These are phyloP conservation scores for Clarias laeviceps DNA, from an alignment of 2,797 vertebrate genomes.

Conservation along the genomic window DNA sequence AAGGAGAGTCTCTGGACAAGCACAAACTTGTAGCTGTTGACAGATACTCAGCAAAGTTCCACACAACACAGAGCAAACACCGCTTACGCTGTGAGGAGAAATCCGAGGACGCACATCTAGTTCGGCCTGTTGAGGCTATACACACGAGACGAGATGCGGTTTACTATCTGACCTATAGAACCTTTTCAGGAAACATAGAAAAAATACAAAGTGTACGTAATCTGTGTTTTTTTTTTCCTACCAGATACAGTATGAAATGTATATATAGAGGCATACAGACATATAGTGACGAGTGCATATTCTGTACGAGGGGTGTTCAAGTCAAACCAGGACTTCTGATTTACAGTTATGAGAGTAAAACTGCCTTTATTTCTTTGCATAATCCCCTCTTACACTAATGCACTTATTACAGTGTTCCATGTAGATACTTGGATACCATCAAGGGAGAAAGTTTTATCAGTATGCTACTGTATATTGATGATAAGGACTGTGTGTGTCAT, in stretches of 20 bases:
- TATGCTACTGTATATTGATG: too few relatives aligned
- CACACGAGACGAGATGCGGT: too few relatives aligned
- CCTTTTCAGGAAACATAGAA: neutral
- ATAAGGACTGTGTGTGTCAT: too few relatives aligned
- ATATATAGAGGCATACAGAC: neutral
- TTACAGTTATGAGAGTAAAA: too few relatives aligned
- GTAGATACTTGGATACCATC: too few relatives aligned
- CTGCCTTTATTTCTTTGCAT: too few relatives aligned
- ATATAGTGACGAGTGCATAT: neutral
- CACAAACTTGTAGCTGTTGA: constrained; percentile 33
- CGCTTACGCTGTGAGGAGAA: neutral
- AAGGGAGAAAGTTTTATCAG: too few relatives aligned
- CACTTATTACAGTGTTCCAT: too few relatives aligned
- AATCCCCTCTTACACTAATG: too few relatives aligned
- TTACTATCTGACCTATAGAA: neutral
- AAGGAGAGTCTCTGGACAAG: constrained; percentile 34
- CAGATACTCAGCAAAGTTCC: constrained; percentile 4
- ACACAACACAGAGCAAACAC: constrained; percentile 5
- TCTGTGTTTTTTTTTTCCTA: neutral
- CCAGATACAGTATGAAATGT: neutral
- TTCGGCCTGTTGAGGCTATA: neutral
- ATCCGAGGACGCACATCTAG: neutral
- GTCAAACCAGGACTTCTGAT: too few relatives aligned
- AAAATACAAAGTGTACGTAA: neutral
- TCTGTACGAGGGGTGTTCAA: too few relatives aligned